Evolutionary conservation across 2,888 invertebrate genomes (phyloP).

Genomic region (Coenonympha glycerion): DNA sequence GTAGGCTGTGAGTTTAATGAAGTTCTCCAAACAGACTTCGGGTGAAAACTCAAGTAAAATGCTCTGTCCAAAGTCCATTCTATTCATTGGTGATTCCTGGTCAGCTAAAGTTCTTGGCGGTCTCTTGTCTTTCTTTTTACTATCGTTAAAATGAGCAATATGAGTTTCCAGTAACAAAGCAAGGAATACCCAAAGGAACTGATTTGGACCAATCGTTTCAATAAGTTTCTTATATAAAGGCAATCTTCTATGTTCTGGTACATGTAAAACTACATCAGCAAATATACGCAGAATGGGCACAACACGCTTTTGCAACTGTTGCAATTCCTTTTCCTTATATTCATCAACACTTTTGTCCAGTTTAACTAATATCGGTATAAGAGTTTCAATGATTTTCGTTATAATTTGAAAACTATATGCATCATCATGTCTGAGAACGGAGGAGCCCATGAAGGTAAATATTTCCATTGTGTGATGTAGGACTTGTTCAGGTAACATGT

Average conservation of each 20-base stretch:
- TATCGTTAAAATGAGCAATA: constrained; percentile 74
- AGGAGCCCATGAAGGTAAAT: constrained; percentile 98
- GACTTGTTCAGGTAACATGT: constrained; percentile 87
- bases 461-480: constrained; percentile 96
- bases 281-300: constrained; percentile 89
- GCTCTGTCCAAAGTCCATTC: constrained; percentile 81
- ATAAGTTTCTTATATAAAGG: constrained; percentile 87
- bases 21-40: constrained; percentile 77
- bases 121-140: constrained; percentile 54
- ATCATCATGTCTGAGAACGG: constrained; percentile 93
- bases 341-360: constrained; percentile 55
- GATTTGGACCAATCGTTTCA: constrained; percentile 79
- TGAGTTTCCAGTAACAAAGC: constrained; percentile 83
- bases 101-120: constrained; percentile 49
- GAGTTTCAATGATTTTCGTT: constrained; percentile 89
- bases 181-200: constrained; percentile 83
- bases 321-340: constrained; percentile 49
- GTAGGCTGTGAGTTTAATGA: constrained; percentile 80
- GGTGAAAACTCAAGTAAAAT: constrained; percentile 81
- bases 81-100: constrained; percentile 69
- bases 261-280: constrained; percentile 91
- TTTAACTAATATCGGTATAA: constrained; percentile 88
- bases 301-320: constrained; percentile 65
- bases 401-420: constrained; percentile 96
- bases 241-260: constrained; percentile 92